Percentiles rank a stretch among this genome's conserved stretches.
Evolutionary conservation across 1,140 invertebrate species (phyloP).

Genomic region (Pogonus chalceus): DNA sequence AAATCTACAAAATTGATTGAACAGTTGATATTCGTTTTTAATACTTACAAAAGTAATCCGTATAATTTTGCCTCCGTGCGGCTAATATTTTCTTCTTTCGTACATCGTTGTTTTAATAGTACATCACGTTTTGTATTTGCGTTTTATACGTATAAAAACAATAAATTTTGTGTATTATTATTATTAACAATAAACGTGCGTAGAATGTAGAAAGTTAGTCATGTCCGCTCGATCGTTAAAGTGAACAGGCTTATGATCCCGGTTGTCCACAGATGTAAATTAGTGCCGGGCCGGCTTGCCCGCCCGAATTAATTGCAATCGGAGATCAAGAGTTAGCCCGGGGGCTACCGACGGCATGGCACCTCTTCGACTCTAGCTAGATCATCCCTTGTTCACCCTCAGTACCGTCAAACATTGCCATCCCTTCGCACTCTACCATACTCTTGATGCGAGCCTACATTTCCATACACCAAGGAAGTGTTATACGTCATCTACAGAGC

Average conservation of each 20-base stretch:
- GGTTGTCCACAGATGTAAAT: slow-evolving; percentile 11
- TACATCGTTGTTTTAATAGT: not conserved
- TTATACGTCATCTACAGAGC: not conserved
- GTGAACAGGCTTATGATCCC: not conserved
- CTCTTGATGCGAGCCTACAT: not conserved
- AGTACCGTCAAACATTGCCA: not conserved
- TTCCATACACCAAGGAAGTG: not conserved
- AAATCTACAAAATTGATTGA: too few relatives aligned
- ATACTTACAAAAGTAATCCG: too few relatives aligned
- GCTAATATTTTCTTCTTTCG: too few relatives aligned
- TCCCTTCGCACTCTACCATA: not conserved
- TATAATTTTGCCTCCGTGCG: too few relatives aligned
- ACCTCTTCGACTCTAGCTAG: not conserved
- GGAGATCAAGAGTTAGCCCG: slow-evolving; percentile 6
- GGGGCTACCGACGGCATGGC: not conserved
- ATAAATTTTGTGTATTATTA: not conserved
- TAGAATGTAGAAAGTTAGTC: too few relatives aligned
- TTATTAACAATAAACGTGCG: not conserved
- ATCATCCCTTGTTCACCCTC: not conserved
- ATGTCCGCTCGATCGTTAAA: not conserved
- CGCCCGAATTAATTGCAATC: slow-evolving; percentile 11
- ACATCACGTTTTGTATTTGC: not conserved
- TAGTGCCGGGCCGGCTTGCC: slow-evolving; percentile 7
- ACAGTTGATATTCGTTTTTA: too few relatives aligned
- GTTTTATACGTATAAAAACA: not conserved